Conservation (phyloP, 2,888 invertebrate genomes). For the Tetheella fluctuosa region DNA sequence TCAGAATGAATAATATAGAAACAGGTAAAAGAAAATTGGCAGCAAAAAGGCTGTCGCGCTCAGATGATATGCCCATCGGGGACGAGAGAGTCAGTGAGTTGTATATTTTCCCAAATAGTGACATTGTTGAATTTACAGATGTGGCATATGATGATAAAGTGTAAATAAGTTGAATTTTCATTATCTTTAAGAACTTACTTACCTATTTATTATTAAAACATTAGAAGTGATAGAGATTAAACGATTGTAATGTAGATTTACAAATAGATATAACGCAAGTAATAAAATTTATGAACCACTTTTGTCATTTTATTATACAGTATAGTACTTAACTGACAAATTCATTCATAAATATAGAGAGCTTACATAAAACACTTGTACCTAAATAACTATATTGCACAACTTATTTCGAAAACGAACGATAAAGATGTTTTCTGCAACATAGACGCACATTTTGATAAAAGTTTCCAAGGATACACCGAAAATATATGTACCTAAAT, state of each 20-base stretch:
- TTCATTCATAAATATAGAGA: too few species aligned
- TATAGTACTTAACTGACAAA: neutral
- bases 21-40: slow-evolving; percentile 48
- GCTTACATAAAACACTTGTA: too few species aligned
- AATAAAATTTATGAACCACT: slow-evolving; percentile 6
- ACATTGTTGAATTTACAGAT: slow-evolving; percentile 77
- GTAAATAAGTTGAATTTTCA: slow-evolving; percentile 50
- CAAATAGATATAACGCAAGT: neutral
- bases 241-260: slow-evolving; percentile 14
- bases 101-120: slow-evolving; percentile 78
- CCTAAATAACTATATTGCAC: too few species aligned
- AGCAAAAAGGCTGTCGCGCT: slow-evolving; percentile 41
- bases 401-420: too few species aligned
- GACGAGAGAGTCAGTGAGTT: slow-evolving; percentile 75
- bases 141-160: slow-evolving; percentile 75
- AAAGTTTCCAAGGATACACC: too few species aligned
- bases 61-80: slow-evolving; percentile 58
- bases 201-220: slow-evolving; percentile 30
- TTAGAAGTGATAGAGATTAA: slow-evolving; percentile 45
- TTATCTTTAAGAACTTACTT: slow-evolving; percentile 27
- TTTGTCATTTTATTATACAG: neutral
- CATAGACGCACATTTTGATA: too few species aligned
- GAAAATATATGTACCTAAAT: too few species aligned
- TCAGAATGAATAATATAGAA: slow-evolving; percentile 40
- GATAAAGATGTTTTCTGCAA: too few species aligned